Conservation (phyloP, 2,888 invertebrate species). For the Chaitophorus viminalis region DNA sequence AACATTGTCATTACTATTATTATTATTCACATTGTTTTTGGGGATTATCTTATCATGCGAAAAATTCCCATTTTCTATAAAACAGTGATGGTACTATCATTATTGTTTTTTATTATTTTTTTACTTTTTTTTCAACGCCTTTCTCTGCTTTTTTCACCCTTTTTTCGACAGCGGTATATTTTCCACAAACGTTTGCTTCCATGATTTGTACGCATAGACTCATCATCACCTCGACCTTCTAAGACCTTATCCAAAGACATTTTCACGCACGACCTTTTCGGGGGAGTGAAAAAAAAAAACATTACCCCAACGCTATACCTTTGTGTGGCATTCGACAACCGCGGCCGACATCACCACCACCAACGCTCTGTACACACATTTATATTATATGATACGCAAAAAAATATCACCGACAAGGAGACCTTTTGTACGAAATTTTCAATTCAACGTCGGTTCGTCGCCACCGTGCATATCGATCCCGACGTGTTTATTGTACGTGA, state of each 20-base stretch:
- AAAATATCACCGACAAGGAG: background rate
- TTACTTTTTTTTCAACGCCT: too few species aligned
- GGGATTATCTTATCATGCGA: background rate
- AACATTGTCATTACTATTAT: too few species aligned
- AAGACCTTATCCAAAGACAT: constrained; percentile 43
- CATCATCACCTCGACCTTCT: constrained; percentile 30
- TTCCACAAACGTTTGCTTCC: background rate
- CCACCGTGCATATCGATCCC: background rate
- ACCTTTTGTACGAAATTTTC: constrained; percentile 33
- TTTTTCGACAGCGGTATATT: background rate
- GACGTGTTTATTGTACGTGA: background rate
- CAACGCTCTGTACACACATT: background rate
- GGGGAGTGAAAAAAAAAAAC: background rate
- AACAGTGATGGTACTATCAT: background rate
- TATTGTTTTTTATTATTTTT: background rate
- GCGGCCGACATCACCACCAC: background rate
- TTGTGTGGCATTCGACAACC: background rate
- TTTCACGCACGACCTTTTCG: constrained; percentile 35
- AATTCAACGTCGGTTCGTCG: background rate
- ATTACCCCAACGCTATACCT: background rate
- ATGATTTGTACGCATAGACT: background rate
- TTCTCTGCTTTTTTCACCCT: too few species aligned
- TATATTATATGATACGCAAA: background rate
- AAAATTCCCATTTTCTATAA: background rate
- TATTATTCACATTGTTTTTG: background rate